phyloP scores from a whole-genome alignment of 2,888 invertebrate genomes.

The Andrena bucephala region DNA sequence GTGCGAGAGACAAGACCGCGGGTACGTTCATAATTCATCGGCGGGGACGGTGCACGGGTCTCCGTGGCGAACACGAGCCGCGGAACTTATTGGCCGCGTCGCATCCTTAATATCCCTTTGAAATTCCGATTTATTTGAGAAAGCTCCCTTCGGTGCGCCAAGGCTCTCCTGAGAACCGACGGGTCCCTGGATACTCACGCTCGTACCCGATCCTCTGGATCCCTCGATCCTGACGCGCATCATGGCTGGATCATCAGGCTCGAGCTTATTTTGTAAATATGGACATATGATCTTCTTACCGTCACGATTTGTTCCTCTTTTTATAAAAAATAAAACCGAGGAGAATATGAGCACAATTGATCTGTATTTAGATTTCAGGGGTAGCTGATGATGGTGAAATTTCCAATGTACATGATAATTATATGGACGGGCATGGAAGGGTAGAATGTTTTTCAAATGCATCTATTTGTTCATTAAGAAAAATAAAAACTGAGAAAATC shows the following conservation, averaged over 20 bases:
- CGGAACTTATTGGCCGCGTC: constrained; percentile 53
- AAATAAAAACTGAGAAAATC: too few relatives aligned
- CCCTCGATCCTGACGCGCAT: background rate
- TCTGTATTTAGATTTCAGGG: too few relatives aligned
- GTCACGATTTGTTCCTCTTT: too few relatives aligned
- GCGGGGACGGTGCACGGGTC: constrained; percentile 16
- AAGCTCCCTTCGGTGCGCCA: constrained; percentile 6
- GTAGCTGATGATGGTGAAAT: too few relatives aligned
- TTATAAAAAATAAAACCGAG: too few relatives aligned
- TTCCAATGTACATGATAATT: too few relatives aligned
- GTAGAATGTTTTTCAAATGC: too few relatives aligned
- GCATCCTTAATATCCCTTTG: constrained; percentile 51
- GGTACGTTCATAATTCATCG: constrained; percentile 60
- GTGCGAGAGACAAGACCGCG: constrained; percentile 54
- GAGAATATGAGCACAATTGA: too few relatives aligned
- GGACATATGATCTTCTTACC: too few relatives aligned
- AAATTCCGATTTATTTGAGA: constrained; percentile 58
- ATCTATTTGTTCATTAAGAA: too few relatives aligned
- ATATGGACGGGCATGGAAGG: too few relatives aligned
- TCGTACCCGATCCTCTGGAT: background rate
- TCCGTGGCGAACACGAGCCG: constrained; percentile 43
- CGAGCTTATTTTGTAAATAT: too few relatives aligned
- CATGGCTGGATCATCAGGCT: background rate
- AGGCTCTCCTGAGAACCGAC: constrained; percentile 23
- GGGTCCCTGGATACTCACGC: constrained; percentile 16